phyloP scores from a whole-genome alignment of 2,888 invertebrate genomes.

The Philereme vetulata region DNA sequence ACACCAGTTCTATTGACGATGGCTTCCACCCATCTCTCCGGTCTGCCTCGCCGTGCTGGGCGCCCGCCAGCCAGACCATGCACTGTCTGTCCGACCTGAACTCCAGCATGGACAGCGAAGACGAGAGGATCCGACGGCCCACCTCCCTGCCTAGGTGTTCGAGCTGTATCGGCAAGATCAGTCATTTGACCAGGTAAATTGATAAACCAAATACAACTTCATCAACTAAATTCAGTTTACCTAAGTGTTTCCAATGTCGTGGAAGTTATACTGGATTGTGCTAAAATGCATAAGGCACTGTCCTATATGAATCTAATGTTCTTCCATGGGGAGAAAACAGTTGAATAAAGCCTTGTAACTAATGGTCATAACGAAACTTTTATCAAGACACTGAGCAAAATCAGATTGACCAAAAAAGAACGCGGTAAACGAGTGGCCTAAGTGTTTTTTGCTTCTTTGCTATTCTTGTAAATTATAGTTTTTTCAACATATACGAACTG shows the following conservation, averaged over 20 bases:
- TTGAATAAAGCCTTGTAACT: too few species aligned
- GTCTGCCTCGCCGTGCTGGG: slow-evolving; percentile 73
- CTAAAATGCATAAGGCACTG: too few species aligned
- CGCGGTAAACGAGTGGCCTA: too few species aligned
- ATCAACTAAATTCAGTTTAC: background rate
- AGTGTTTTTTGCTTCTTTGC: too few species aligned
- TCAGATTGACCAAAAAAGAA: too few species aligned
- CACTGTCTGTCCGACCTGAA: slow-evolving; percentile 75
- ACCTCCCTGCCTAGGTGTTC: slow-evolving; percentile 86
- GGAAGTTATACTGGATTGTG: too few species aligned
- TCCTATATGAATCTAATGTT: too few species aligned
- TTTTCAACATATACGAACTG: too few species aligned
- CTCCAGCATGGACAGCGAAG: slow-evolving; percentile 69
- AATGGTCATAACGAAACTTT: too few species aligned
- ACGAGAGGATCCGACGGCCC: slow-evolving; percentile 72
- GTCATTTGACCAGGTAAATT: slow-evolving; percentile 84
- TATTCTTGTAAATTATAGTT: too few species aligned
- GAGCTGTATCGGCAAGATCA: slow-evolving; percentile 91
- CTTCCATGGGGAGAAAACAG: too few species aligned
- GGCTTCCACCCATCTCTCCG: slow-evolving; percentile 72
- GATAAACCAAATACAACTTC: background rate
- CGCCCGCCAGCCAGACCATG: slow-evolving; percentile 74
- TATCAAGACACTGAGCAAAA: too few species aligned
- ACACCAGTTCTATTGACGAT: slow-evolving; percentile 75
- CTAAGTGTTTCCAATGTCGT: background rate